Evolutionary conservation across 2,797 vertebrate genomes (phyloP).

Genomic region (Masticophis lateralis): DNA sequence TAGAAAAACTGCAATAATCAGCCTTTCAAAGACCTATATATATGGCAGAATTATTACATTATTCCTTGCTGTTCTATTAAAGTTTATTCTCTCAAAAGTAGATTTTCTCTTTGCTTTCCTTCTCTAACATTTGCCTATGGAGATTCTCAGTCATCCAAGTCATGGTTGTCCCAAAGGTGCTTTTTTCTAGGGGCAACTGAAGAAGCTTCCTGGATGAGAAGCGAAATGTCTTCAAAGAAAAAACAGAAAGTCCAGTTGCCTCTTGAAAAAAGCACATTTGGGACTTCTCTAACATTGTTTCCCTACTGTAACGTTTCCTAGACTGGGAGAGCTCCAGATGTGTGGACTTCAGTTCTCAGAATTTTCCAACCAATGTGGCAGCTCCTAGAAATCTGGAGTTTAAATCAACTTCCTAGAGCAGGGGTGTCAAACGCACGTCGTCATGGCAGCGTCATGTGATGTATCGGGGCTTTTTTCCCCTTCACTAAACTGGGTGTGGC

Average conservation of each 20-base stretch:
- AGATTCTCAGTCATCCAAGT: too few relatives aligned
- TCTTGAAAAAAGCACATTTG: too few relatives aligned
- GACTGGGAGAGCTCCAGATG: not conserved
- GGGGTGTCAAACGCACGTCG: not conserved
- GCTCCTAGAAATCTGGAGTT: not conserved
- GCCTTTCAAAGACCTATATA: not conserved
- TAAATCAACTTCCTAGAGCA: not conserved
- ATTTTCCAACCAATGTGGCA: not conserved
- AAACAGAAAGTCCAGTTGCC: too few relatives aligned
- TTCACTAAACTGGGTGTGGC: not conserved
- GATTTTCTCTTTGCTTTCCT: not conserved
- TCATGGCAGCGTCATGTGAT: not conserved
- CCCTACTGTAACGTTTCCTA: not conserved
- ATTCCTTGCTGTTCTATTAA: not conserved
- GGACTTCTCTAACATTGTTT: not conserved
- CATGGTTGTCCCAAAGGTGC: too few relatives aligned
- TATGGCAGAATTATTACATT: not conserved
- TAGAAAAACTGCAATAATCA: not conserved
- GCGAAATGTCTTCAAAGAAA: too few relatives aligned
- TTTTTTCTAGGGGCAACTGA: too few relatives aligned
- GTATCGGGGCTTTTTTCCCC: not conserved
- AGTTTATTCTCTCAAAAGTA: not conserved
- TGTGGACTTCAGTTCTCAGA: not conserved
- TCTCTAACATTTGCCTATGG: not conserved
- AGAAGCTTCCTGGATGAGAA: too few relatives aligned